Percentiles rank a stretch among this genome's conserved stretches.
Conservation (phyloP, 2,113 vertebrate species). For the Apeltes quadracus region DNA sequence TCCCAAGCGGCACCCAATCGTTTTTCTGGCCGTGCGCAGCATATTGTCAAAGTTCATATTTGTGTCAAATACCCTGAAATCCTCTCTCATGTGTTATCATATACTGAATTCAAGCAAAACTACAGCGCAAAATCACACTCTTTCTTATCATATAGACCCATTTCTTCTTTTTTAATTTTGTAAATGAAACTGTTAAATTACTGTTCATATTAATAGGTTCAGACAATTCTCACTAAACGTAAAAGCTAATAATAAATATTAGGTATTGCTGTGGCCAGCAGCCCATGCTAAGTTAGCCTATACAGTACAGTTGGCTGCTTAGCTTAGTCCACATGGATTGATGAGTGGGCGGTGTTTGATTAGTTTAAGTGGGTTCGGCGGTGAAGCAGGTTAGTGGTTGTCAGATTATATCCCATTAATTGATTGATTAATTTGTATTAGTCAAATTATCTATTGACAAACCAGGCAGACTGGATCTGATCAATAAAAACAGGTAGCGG, state of each 20-base stretch:
- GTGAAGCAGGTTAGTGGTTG: conserved; percentile 62
- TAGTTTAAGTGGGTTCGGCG: conserved; percentile 59
- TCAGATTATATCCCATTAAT: conserved; percentile 68
- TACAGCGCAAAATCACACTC: neutral
- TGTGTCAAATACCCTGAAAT: too few relatives aligned
- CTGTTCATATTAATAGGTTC: too few relatives aligned
- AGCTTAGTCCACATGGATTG: conserved; percentile 46
- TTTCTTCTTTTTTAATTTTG: too few relatives aligned
- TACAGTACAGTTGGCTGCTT: neutral
- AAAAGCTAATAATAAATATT: too few relatives aligned
- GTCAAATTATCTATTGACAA: conserved; percentile 72
- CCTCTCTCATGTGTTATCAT: too few relatives aligned
- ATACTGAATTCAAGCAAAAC: too few relatives aligned
- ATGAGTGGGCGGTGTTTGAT: conserved; percentile 57
- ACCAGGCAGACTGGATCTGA: conserved; percentile 41
- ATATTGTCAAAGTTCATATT: too few relatives aligned
- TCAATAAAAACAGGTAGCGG: conserved; percentile 61
- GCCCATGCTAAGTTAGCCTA: neutral
- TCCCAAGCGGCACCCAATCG: too few relatives aligned
- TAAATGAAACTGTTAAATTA: too few relatives aligned
- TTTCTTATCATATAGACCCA: too few relatives aligned
- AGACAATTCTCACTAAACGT: too few relatives aligned
- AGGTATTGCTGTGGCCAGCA: neutral
- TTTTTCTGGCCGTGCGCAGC: too few relatives aligned
- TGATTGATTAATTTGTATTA: conserved; percentile 75